A percentile compares a stretch with the other conserved stretches of the same genome.
These are phyloP conservation scores for Petrocephalus sullivani DNA, from an alignment of 2,797 vertebrate species.

Conservation along the genomic window DNA sequence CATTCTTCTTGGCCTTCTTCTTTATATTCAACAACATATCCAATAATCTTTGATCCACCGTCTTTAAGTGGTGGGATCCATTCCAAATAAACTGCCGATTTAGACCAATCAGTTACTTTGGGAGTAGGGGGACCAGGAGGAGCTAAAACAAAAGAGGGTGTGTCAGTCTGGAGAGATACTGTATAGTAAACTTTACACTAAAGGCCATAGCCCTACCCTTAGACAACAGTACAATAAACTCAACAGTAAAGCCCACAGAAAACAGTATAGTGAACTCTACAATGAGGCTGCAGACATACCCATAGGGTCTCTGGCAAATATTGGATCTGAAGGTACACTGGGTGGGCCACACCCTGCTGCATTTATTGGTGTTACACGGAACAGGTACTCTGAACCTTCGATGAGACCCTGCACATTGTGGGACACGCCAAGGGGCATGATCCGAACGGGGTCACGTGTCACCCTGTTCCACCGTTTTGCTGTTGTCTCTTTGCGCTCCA, in stretches of 20 bases:
- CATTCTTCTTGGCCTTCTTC: conserved; percentile 95
- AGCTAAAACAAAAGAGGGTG: conserved; percentile 57
- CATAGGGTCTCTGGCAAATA: conserved; percentile 85
- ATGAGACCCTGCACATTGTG: conserved; percentile 82
- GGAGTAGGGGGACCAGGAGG: conserved; percentile 88
- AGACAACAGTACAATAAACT: conserved; percentile 35
- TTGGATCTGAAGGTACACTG: conserved; percentile 81
- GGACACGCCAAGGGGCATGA: conserved; percentile 84
- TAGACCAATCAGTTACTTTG: conserved; percentile 91
- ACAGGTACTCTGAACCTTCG: conserved; percentile 90
- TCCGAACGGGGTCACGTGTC: conserved; percentile 86
- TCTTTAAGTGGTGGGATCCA: conserved; percentile 94
- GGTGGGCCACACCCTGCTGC: conserved; percentile 81
- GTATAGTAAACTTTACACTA: conserved; percentile 1
- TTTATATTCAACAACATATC: conserved; percentile 91
- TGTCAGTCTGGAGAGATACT: not conserved
- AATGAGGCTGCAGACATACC: conserved; percentile 59
- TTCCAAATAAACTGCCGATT: conserved; percentile 81
- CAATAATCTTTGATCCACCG: conserved; percentile 87
- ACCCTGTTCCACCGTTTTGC: conserved; percentile 91
- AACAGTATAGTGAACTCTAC: not conserved
- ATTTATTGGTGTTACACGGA: conserved; percentile 88
- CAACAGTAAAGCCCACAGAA: conserved; percentile 49
- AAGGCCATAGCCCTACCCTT: conserved; percentile 65
- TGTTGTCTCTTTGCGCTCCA: conserved; percentile 91